Percentiles rank a stretch among this genome's conserved stretches.
Evolutionary conservation across 2,113 vertebrate genomes (phyloP).

Genomic region (Gymnogyps californianus): DNA sequence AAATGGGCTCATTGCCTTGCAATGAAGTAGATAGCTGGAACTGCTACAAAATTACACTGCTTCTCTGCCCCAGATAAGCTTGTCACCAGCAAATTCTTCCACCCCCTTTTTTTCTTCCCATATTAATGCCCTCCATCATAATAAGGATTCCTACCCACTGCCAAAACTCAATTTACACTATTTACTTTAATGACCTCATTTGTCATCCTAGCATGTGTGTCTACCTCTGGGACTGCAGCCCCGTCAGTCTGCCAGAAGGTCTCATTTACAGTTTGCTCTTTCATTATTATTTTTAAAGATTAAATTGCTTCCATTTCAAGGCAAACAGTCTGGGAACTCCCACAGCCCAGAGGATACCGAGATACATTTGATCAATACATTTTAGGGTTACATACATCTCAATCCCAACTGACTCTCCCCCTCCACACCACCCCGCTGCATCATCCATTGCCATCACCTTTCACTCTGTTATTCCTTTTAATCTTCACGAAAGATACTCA

Average conservation of each 20-base stretch:
- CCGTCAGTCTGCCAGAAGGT: slow-evolving; percentile 15
- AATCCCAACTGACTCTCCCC: background rate
- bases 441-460: background rate
- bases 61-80: background rate
- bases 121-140: slow-evolving; percentile 31
- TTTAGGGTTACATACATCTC: background rate
- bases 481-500: background rate
- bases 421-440: background rate
- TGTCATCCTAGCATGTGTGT: slow-evolving; percentile 29
- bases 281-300: slow-evolving; percentile 43
- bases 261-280: slow-evolving; percentile 57
- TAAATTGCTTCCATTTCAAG: slow-evolving; percentile 35
- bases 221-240: slow-evolving; percentile 16
- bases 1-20: background rate
- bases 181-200: slow-evolving; percentile 58
- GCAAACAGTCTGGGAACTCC: slow-evolving; percentile 4
- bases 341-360: background rate
- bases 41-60: background rate
- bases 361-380: background rate
- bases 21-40: background rate
- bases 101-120: background rate
- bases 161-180: slow-evolving; percentile 49
- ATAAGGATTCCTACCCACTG: slow-evolving; percentile 22
- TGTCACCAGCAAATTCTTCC: background rate
- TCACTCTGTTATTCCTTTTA: background rate